Conservation (phyloP, 2,797 vertebrate species). For the Cyprinodon diabolis region DNA sequence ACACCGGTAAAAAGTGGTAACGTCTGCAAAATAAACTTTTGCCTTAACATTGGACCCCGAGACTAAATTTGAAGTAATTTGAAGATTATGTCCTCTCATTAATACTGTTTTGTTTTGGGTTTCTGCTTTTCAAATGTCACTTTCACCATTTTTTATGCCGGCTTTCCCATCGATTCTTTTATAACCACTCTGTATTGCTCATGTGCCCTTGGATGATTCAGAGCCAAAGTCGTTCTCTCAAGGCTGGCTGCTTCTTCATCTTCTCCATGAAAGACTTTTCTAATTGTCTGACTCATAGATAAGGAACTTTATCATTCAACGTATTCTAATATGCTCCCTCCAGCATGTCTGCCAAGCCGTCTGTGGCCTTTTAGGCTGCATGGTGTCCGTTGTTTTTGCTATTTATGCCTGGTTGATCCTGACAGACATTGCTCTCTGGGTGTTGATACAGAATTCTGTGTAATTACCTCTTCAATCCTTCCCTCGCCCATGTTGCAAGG, state of each 20-base stretch:
- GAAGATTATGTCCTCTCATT: constrained; percentile 8
- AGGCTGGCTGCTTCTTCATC: constrained; percentile 40
- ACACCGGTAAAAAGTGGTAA: too few relatives aligned
- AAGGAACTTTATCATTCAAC: constrained; percentile 63
- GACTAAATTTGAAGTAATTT: not conserved
- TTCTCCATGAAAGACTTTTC: constrained; percentile 52
- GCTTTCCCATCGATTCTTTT: constrained; percentile 43
- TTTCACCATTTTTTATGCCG: constrained; percentile 27
- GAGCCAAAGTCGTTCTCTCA: constrained; percentile 51
- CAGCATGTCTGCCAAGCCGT: constrained; percentile 38
- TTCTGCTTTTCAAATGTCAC: constrained; percentile 20
- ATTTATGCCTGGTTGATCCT: constrained; percentile 54
- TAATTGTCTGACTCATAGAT: constrained; percentile 73
- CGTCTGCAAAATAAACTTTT: too few relatives aligned
- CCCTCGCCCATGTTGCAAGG: constrained; percentile 53
- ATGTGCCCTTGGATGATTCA: constrained; percentile 60
- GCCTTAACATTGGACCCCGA: not conserved
- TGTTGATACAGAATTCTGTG: constrained; percentile 63
- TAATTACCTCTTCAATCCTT: constrained; percentile 73
- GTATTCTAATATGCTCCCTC: constrained; percentile 50
- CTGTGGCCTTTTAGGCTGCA: constrained; percentile 56
- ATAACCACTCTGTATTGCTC: constrained; percentile 34
- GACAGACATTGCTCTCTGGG: constrained; percentile 66
- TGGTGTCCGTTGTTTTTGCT: constrained; percentile 54
- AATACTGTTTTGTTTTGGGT: not conserved